Evolutionary conservation across 1,140 invertebrate genomes (phyloP).

Genomic region (Antheraea mylitta): DNA sequence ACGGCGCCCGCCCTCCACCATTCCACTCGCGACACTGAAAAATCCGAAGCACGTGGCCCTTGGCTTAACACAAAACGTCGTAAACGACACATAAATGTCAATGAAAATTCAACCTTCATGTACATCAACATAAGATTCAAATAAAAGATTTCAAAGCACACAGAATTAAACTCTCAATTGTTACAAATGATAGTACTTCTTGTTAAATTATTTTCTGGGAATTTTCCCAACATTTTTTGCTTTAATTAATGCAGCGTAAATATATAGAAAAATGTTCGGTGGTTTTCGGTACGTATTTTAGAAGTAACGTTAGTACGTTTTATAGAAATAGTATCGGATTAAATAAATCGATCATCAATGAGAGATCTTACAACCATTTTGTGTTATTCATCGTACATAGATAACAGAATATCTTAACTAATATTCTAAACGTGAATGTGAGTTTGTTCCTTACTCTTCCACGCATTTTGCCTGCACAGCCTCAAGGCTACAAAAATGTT

Average conservation of each 20-base stretch:
- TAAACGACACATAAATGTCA: not conserved
- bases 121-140: not conserved
- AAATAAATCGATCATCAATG: too few relatives aligned
- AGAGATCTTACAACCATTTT: too few relatives aligned
- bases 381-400: too few relatives aligned
- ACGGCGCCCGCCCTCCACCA: slow-evolving; percentile 35
- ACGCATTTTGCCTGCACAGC: too few relatives aligned
- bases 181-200: not conserved
- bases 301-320: not conserved
- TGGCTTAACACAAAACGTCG: not conserved
- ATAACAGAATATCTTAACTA: too few relatives aligned
- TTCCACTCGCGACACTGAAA: slow-evolving; percentile 59
- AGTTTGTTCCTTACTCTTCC: too few relatives aligned
- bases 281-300: not conserved
- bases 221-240: not conserved
- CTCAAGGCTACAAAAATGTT: too few relatives aligned
- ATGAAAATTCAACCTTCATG: not conserved
- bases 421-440: too few relatives aligned
- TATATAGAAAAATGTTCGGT: not conserved
- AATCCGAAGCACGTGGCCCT: slow-evolving; percentile 56
- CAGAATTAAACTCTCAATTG: not conserved
- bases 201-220: not conserved
- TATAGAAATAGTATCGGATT: too few relatives aligned
- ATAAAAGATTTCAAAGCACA: too few relatives aligned
- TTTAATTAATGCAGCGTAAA: not conserved